Conservation (phyloP, 2,113 vertebrate species). For the Eulemur rufifrons region DNA sequence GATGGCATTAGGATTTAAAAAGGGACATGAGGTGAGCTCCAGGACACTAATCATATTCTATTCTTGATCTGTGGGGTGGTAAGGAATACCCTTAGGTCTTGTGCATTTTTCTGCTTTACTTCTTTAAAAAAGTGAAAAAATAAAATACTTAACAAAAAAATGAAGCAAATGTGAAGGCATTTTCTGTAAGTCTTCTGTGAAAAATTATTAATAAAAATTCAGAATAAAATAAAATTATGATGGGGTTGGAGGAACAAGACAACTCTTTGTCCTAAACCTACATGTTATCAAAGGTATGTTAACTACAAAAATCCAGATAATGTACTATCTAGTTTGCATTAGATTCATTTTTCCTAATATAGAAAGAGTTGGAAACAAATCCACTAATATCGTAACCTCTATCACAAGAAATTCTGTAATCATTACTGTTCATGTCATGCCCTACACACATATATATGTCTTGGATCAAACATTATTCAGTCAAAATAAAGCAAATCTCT, state of each 20-base stretch:
- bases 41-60: neutral
- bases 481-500: slow-evolving; percentile 44
- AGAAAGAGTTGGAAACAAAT: neutral
- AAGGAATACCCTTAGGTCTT: neutral
- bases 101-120: neutral
- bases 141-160: neutral
- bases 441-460: neutral
- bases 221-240: slow-evolving; percentile 45
- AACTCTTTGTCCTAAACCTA: neutral
- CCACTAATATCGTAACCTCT: slow-evolving; percentile 37
- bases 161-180: slow-evolving; percentile 32
- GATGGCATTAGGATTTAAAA: neutral
- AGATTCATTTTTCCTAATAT: neutral
- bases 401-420: slow-evolving; percentile 7
- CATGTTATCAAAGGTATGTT: neutral
- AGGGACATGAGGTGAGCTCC: neutral
- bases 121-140: slow-evolving; percentile 19
- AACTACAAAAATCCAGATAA: neutral
- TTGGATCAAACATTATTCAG: slow-evolving; percentile 10
- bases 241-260: neutral
- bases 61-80: neutral
- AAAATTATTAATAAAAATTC: slow-evolving; percentile 11
- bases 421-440: neutral
- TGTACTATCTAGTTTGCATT: neutral
- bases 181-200: neutral